These are phyloP conservation scores for Cephus rjabovi DNA, from an alignment of 2,888 invertebrate genomes.

Conservation along the genomic window DNA sequence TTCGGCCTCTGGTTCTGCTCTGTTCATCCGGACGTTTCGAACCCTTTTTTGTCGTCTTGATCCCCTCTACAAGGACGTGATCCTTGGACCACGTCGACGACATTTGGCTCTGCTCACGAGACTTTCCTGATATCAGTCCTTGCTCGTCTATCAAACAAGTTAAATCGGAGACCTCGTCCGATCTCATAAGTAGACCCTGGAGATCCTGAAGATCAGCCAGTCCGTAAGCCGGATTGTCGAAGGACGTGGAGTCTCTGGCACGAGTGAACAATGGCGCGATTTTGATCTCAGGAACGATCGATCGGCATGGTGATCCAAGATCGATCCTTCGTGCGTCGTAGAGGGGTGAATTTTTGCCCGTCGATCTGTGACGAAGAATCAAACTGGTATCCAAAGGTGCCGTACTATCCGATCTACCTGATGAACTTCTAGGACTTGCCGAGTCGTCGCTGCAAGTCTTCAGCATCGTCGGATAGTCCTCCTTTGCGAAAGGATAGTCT, in stretches of 20 bases:
- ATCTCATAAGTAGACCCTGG: slow-evolving; percentile 53
- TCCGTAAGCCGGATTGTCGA: slow-evolving; percentile 63
- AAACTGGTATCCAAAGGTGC: slow-evolving; percentile 57
- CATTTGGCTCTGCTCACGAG: slow-evolving; percentile 20
- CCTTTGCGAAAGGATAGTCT: slow-evolving; percentile 64
- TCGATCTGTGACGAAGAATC: slow-evolving; percentile 27
- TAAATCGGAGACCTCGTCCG: slow-evolving; percentile 58
- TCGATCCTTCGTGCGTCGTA: slow-evolving; percentile 59
- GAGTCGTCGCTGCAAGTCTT: slow-evolving; percentile 64
- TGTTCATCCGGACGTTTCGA: not conserved
- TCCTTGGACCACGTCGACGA: slow-evolving; percentile 12
- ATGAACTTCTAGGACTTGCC: slow-evolving; percentile 62
- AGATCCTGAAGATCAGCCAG: slow-evolving; percentile 54
- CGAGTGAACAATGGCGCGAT: slow-evolving; percentile 48
- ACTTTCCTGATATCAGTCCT: slow-evolving; percentile 29
- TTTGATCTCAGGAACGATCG: slow-evolving; percentile 52
- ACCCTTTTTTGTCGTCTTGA: not conserved
- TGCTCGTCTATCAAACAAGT: slow-evolving; percentile 57
- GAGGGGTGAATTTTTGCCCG: slow-evolving; percentile 48
- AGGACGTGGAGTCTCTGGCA: slow-evolving; percentile 50
- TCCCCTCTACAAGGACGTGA: not conserved
- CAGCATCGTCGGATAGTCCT: slow-evolving; percentile 64
- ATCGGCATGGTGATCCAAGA: slow-evolving; percentile 56
- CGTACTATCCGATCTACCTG: slow-evolving; percentile 62
- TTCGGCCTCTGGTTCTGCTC: not conserved